phyloP scores from a whole-genome alignment of 2,888 invertebrate species.

The Stenotaenia linearis region DNA sequence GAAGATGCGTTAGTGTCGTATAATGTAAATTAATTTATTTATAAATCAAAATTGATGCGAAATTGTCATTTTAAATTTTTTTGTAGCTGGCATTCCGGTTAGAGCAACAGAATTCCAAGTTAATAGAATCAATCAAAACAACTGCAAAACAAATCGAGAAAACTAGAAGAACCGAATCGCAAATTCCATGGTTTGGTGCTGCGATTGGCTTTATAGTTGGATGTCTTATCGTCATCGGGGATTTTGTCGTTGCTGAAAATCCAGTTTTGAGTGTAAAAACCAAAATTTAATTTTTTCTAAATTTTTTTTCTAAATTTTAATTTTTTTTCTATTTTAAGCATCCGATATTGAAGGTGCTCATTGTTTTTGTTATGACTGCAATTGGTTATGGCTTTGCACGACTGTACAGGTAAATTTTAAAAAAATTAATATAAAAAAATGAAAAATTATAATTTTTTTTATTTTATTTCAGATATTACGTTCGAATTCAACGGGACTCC shows the following conservation, averaged over 20 bases:
- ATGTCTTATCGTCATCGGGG: conserved; percentile 62
- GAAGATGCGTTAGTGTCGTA: conserved; percentile 63
- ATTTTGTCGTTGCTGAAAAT: conserved; percentile 60
- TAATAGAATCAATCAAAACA: conserved; percentile 59
- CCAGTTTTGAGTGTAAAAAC: conserved; percentile 59
- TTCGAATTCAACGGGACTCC: conserved; percentile 53
- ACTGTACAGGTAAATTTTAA: conserved; percentile 34
- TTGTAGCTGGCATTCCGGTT: conserved; percentile 19
- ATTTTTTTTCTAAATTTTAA: neutral
- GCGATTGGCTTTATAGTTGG: conserved; percentile 66
- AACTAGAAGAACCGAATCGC: conserved; percentile 56
- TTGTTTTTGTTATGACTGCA: conserved; percentile 62
- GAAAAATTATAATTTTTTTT: neutral
- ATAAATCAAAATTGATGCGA: neutral
- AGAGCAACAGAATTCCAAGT: conserved; percentile 55
- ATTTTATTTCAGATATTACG: conserved; percentile 52
- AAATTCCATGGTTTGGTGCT: conserved; percentile 68
- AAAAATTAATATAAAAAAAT: neutral
- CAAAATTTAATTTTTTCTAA: neutral
- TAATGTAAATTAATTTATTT: conserved; percentile 47
- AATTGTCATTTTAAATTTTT: neutral
- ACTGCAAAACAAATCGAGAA: conserved; percentile 57
- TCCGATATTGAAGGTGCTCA: conserved; percentile 64
- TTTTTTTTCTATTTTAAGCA: conserved; percentile 53
- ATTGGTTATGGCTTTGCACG: conserved; percentile 63